phyloP scores from a whole-genome alignment of 2,888 invertebrate species.

The Tenthredo mesomela region DNA sequence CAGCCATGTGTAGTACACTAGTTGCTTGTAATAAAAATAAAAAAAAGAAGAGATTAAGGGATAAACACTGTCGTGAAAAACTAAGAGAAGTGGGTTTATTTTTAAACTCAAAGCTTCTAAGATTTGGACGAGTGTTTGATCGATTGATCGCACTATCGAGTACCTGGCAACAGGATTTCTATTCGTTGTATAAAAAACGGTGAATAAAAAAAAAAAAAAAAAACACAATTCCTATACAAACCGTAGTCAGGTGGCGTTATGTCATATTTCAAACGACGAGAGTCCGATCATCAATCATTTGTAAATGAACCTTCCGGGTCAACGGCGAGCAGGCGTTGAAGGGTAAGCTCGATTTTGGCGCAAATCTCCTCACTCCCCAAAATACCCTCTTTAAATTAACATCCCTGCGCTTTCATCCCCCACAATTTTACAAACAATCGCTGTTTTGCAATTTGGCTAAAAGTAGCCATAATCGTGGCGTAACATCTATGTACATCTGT shows the following conservation, averaged over 20 bases:
- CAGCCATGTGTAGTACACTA: neutral
- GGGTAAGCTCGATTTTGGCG: conserved; percentile 22
- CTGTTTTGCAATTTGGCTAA: neutral
- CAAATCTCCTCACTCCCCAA: neutral
- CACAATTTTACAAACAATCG: neutral
- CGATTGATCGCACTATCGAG: neutral
- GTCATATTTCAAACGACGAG: conserved; percentile 45
- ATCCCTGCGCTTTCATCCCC: neutral
- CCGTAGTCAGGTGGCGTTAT: conserved; percentile 26
- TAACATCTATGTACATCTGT: neutral
- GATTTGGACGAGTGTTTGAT: neutral
- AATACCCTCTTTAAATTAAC: conserved; percentile 33
- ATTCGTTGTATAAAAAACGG: neutral
- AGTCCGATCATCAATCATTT: conserved; percentile 41
- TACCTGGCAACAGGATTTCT: neutral
- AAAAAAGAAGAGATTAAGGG: too few relatives aligned
- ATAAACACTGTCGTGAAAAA: neutral
- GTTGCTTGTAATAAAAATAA: neutral
- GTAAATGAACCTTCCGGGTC: conserved; percentile 46
- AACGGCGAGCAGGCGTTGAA: conserved; percentile 30
- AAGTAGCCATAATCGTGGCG: neutral
- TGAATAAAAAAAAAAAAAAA: neutral
- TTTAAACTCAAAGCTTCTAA: neutral
- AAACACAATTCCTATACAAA: conserved; percentile 9
- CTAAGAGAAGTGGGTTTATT: neutral